phyloP scores from a whole-genome alignment of 2,113 vertebrate species.

The Sialia sialis region DNA sequence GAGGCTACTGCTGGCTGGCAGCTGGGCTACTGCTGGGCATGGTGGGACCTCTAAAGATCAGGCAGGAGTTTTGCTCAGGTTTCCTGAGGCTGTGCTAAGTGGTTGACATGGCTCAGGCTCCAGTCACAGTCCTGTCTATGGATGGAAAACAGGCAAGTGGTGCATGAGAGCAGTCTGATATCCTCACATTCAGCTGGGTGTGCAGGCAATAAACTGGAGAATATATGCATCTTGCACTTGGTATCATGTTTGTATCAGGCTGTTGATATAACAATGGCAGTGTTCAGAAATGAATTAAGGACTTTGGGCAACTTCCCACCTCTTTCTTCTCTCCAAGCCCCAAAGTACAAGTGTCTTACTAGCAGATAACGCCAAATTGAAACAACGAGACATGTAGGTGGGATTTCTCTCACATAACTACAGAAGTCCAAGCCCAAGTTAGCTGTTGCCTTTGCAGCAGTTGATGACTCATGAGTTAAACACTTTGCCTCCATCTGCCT shows the following conservation, averaged over 20 bases:
- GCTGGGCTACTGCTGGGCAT: too few relatives aligned
- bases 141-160: fast-evolving
- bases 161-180: background rate
- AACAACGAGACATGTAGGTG: fast-evolving
- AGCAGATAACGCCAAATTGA: background rate
- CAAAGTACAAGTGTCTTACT: fast-evolving
- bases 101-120: background rate
- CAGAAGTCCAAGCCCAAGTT: background rate
- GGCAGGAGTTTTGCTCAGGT: background rate
- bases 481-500: background rate
- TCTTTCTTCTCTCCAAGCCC: background rate
- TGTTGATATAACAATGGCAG: background rate
- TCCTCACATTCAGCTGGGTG: fast-evolving
- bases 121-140: background rate
- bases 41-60: background rate
- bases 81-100: fast-evolving
- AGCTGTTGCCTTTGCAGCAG: background rate
- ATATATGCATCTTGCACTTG: background rate
- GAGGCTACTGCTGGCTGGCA: background rate
- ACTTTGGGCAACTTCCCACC: background rate
- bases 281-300: background rate
- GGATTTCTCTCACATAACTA: background rate
- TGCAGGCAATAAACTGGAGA: background rate
- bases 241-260: fast-evolving
- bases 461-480: background rate